Evolutionary conservation across 1,140 invertebrate genomes (phyloP).

Genomic region (Bombus confusus): DNA sequence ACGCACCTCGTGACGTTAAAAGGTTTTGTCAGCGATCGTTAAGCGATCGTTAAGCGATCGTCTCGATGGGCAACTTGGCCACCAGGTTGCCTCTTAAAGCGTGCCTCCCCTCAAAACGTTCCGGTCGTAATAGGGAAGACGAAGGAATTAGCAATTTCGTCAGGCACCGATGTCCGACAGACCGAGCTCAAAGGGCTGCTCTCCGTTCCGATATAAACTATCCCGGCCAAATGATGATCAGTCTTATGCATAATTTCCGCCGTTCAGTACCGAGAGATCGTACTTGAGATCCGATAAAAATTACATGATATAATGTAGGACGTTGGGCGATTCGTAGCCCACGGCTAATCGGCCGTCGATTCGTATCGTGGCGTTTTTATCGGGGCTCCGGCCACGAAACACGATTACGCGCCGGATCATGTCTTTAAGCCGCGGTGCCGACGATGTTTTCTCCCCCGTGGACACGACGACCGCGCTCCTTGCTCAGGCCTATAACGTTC

Average conservation of each 20-base stretch:
- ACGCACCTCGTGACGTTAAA: conserved; percentile 20
- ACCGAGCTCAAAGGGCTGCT: background rate
- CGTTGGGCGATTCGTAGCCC: conserved; percentile 68
- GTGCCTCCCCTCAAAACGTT: background rate
- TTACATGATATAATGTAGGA: conserved; percentile 68
- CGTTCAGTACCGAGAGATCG: conserved; percentile 69
- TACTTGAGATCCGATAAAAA: conserved; percentile 76
- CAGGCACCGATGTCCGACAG: background rate
- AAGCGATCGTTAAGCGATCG: background rate
- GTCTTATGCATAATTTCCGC: conserved; percentile 72
- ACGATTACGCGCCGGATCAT: conserved; percentile 66
- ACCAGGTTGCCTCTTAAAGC: background rate
- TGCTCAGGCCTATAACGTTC: conserved; percentile 63
- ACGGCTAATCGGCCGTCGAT: conserved; percentile 75
- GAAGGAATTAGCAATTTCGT: conserved; percentile 37
- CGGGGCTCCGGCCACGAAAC: conserved; percentile 52
- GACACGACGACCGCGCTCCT: conserved; percentile 29
- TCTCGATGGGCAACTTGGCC: background rate
- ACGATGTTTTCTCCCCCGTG: conserved; percentile 57
- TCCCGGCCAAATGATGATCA: conserved; percentile 61
- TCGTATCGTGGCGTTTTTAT: conserved; percentile 77
- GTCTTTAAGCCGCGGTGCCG: conserved; percentile 68
- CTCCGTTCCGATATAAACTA: conserved; percentile 43
- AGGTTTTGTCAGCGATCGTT: background rate
- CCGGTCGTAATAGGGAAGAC: conserved; percentile 1